Evolutionary conservation across 2,113 vertebrate genomes (phyloP).

Genomic region (Tragelaphus imberbis): DNA sequence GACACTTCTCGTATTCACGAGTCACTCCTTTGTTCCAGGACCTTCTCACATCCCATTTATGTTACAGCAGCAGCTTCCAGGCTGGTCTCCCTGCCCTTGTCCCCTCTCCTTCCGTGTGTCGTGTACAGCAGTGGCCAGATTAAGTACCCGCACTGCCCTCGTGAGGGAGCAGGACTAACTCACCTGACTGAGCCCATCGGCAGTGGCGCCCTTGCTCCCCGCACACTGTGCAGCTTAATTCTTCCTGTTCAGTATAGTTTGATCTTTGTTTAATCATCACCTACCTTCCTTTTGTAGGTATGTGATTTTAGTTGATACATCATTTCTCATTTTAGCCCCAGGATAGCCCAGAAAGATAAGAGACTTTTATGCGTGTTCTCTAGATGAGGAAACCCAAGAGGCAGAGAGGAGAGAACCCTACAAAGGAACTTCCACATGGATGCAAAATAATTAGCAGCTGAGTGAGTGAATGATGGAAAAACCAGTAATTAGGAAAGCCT

Average conservation of each 20-base stretch:
- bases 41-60: neutral
- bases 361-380: neutral
- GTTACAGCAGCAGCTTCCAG: neutral
- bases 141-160: neutral
- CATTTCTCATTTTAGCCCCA: neutral
- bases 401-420: neutral
- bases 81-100: neutral
- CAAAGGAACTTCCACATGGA: neutral
- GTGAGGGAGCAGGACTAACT: neutral
- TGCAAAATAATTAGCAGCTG: neutral
- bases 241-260: neutral
- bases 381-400: slow-evolving; percentile 9
- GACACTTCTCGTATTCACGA: neutral
- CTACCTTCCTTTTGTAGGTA: neutral
- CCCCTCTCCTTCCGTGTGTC: neutral
- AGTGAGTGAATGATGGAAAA: neutral
- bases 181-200: neutral
- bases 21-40: neutral
- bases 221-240: neutral
- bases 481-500: neutral
- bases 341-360: neutral
- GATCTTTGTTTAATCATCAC: neutral
- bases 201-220: neutral
- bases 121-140: neutral
- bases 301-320: neutral